These are phyloP conservation scores for Neodiprion fabricii DNA, from an alignment of 1,140 invertebrate genomes.

Conservation along the genomic window DNA sequence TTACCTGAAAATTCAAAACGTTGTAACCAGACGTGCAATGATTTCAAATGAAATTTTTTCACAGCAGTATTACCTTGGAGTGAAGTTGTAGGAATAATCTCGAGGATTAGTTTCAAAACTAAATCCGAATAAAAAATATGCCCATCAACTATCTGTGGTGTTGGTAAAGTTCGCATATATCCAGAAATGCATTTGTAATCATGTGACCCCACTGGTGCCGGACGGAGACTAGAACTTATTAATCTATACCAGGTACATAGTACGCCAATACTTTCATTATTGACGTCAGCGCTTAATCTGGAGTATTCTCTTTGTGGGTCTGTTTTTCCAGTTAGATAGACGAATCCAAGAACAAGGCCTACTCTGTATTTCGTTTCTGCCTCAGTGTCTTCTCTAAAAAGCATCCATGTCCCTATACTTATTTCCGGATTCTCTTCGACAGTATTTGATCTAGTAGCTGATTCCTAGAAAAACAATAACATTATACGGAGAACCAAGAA, in stretches of 20 bases:
- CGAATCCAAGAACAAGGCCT: too few relatives aligned
- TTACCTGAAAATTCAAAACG: background rate
- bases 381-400: too few relatives aligned
- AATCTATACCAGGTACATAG: conserved; percentile 15
- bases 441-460: too few relatives aligned
- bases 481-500: too few relatives aligned
- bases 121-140: conserved; percentile 1
- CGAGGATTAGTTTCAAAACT: background rate
- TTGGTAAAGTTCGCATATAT: conserved; percentile 3
- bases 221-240: conserved; percentile 4
- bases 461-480: too few relatives aligned
- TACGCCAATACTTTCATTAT: conserved; percentile 12
- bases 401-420: too few relatives aligned
- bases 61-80: background rate
- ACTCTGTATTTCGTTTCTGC: too few relatives aligned
- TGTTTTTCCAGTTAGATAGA: conserved; percentile 10
- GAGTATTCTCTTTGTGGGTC: conserved; percentile 15
- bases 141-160: background rate
- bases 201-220: background rate
- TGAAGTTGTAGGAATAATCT: background rate
- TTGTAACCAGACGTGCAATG: background rate
- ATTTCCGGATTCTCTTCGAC: too few relatives aligned
- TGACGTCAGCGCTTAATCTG: conserved; percentile 10
- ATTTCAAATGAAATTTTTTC: background rate
- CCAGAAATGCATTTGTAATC: conserved; percentile 1